A percentile compares a stretch with the other conserved stretches of the same genome.
Conservation (phyloP, 1,140 invertebrate genomes). For the Carposina sasakii region DNA sequence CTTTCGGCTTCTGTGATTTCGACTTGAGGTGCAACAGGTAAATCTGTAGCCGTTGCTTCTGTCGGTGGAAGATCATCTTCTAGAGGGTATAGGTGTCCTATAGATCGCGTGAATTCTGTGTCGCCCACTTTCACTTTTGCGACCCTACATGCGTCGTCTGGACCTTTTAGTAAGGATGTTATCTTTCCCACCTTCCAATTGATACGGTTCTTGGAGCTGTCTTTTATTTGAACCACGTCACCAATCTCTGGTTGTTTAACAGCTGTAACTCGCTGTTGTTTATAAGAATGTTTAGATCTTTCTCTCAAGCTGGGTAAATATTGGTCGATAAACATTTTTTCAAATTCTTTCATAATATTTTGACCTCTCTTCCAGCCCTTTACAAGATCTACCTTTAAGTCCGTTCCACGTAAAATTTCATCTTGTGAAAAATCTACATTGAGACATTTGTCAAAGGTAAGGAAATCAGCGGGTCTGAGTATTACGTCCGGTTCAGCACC, state of each 20-base stretch:
- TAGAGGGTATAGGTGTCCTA: slow-evolving; percentile 6
- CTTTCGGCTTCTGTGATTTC: no score
- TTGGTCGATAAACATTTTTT: slow-evolving; percentile 7
- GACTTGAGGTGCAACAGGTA: no score
- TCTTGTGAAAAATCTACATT: background rate
- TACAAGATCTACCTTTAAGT: background rate
- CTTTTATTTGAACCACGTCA: slow-evolving; percentile 9
- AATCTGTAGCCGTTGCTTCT: no score
- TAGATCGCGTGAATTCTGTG: background rate
- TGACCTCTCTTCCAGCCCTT: slow-evolving; percentile 10
- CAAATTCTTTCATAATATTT: slow-evolving; percentile 6
- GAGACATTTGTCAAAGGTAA: background rate
- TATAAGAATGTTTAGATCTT: background rate
- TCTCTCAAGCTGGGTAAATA: slow-evolving; percentile 11
- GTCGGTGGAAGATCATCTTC: no score
- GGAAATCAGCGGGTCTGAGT: slow-evolving; percentile 11
- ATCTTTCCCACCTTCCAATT: slow-evolving; percentile 13
- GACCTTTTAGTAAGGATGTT: background rate
- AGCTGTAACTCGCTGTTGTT: background rate
- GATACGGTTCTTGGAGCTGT: background rate
- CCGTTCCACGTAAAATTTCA: background rate
- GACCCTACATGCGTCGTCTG: slow-evolving; percentile 3
- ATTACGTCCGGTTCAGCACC: background rate
- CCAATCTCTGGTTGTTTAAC: background rate
- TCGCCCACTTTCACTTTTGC: slow-evolving; percentile 5